Conservation (phyloP, 2,888 invertebrate genomes). For the Morpho helenor region DNA sequence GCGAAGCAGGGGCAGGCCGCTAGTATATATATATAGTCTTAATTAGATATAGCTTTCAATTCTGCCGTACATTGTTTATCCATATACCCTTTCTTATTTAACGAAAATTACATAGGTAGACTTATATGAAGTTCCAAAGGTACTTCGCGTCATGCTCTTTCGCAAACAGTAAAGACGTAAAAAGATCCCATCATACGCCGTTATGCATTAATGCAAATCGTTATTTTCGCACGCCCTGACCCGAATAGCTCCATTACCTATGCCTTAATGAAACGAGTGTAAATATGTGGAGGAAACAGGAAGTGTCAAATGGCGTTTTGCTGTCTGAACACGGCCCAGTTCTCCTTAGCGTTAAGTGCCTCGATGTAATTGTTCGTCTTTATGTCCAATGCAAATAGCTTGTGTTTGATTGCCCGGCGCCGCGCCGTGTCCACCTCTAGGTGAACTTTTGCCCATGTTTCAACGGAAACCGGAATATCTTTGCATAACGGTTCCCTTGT, state of each 20-base stretch:
- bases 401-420: slow-evolving; percentile 42
- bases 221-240: slow-evolving; percentile 50
- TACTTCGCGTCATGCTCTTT: not conserved
- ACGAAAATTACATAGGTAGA: too few relatives aligned
- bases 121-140: too few relatives aligned
- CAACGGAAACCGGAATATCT: slow-evolving; percentile 37
- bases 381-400: slow-evolving; percentile 68
- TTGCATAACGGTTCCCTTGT: slow-evolving; percentile 51
- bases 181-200: slow-evolving; percentile 2
- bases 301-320: slow-evolving; percentile 76
- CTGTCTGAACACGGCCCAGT: slow-evolving; percentile 72
- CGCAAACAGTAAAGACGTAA: too few relatives aligned
- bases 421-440: slow-evolving; percentile 20
- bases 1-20: too few relatives aligned
- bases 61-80: too few relatives aligned
- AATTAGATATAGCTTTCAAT: too few relatives aligned
- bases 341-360: slow-evolving; percentile 69
- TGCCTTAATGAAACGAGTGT: slow-evolving; percentile 40
- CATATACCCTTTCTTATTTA: too few relatives aligned
- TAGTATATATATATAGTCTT: too few relatives aligned
- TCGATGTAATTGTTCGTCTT: slow-evolving; percentile 70
- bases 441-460: slow-evolving; percentile 36
- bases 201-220: slow-evolving; percentile 25
- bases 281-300: slow-evolving; percentile 70
- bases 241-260: slow-evolving; percentile 40